phyloP scores from a whole-genome alignment of 2,797 vertebrate genomes.

The Argya squamiceps region DNA sequence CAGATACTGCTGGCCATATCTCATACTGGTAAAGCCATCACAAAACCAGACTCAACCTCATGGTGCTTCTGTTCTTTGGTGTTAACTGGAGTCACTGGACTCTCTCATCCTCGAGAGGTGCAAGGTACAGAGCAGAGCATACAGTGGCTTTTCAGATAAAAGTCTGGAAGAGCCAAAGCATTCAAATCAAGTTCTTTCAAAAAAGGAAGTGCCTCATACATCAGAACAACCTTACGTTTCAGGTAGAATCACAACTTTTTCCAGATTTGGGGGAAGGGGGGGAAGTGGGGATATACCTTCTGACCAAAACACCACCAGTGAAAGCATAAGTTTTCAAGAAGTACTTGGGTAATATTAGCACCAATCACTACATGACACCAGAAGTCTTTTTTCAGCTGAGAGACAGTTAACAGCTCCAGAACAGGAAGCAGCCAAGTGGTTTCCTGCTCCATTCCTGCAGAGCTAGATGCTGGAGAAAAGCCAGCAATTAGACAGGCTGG shows the following conservation, averaged over 20 bases:
- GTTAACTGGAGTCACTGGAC: not conserved
- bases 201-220: not conserved
- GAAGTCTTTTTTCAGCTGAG: not conserved
- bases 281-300: not conserved
- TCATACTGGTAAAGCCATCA: not conserved
- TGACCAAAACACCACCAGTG: not conserved
- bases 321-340: not conserved
- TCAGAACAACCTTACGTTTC: not conserved
- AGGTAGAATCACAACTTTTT: not conserved
- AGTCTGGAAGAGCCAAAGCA: not conserved
- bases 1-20: not conserved
- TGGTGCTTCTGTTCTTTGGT: not conserved
- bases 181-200: not conserved
- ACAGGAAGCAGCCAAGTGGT: not conserved
- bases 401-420: not conserved
- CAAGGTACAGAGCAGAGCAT: not conserved
- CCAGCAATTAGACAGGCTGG: not conserved
- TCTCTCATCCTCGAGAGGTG: not conserved
- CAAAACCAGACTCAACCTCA: not conserved
- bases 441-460: not conserved
- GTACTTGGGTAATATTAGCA: not conserved
- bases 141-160: not conserved
- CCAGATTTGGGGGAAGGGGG: accelerated
- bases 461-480: not conserved
- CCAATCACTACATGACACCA: not conserved